A percentile compares a stretch with the other conserved stretches of the same genome.
These are phyloP conservation scores for Hermatobates lingyangjiaoensis DNA, from an alignment of 1,140 invertebrate genomes.

Conservation along the genomic window DNA sequence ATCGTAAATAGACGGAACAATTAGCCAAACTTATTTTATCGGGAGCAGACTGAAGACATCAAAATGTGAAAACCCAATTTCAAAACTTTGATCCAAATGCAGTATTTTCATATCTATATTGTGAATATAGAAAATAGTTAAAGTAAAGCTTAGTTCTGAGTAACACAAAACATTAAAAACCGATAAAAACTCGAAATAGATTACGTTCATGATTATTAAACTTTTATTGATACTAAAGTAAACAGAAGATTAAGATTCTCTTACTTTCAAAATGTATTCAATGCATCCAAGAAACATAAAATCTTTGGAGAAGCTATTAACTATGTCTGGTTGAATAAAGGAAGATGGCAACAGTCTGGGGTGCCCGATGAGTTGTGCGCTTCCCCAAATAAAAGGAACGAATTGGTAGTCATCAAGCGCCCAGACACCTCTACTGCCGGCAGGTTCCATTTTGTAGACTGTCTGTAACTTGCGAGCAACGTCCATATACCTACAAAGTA, in stretches of 20 bases:
- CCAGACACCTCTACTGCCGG: conserved; percentile 98
- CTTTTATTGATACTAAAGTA: too few species aligned
- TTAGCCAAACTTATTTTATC: too few species aligned
- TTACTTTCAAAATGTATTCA: conserved; percentile 66
- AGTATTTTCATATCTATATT: too few species aligned
- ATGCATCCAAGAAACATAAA: conserved; percentile 92
- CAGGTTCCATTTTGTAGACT: conserved; percentile 94
- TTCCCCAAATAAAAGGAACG: conserved; percentile 96
- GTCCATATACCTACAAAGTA: conserved; percentile 55
- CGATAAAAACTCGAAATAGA: too few species aligned
- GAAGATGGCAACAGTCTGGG: conserved; percentile 54
- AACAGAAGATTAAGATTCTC: conserved; percentile 5
- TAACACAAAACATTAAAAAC: too few species aligned
- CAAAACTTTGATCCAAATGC: too few species aligned
- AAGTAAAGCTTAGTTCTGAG: too few species aligned
- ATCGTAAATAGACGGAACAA: too few species aligned
- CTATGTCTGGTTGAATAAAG: conserved; percentile 63
- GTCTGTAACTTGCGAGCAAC: conserved; percentile 72
- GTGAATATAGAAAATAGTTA: too few species aligned
- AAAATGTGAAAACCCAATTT: too few species aligned
- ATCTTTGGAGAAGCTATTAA: conserved; percentile 53
- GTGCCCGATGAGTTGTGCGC: conserved; percentile 66
- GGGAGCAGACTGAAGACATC: too few species aligned
- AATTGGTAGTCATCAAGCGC: conserved; percentile 98
- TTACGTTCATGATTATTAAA: too few species aligned